Conservation (phyloP, 2,888 invertebrate genomes). For the Hoplodrina ambigua region DNA sequence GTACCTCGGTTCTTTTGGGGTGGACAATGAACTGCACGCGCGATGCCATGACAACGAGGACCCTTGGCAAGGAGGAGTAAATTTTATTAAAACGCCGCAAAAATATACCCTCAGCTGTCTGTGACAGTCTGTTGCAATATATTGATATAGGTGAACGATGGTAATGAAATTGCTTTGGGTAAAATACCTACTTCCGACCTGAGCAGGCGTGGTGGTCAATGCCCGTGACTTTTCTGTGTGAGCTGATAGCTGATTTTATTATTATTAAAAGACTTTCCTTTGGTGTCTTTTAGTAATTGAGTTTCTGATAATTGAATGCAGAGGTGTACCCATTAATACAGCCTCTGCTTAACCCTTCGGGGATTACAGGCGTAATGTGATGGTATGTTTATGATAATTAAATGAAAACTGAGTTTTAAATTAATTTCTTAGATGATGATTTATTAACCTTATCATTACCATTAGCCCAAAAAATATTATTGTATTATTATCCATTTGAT, state of each 20-base stretch:
- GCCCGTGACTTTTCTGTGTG: no score
- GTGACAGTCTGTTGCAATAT: constrained; percentile 66
- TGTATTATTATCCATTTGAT: no score
- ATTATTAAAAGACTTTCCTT: constrained; percentile 1
- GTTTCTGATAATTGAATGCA: constrained; percentile 6
- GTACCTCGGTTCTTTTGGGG: constrained; percentile 47
- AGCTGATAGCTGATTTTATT: no score
- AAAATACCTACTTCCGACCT: constrained; percentile 12
- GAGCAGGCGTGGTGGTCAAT: no score
- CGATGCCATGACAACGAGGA: constrained; percentile 67
- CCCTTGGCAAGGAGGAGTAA: constrained; percentile 67
- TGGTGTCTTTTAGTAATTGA: background rate
- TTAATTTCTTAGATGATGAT: background rate
- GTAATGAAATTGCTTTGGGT: constrained; percentile 30
- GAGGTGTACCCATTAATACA: no score
- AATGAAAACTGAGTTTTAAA: background rate
- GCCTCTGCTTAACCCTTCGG: no score
- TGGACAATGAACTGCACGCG: constrained; percentile 78
- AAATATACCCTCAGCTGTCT: constrained; percentile 69
- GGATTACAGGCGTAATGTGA: no score
- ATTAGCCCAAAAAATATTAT: no score
- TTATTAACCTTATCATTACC: no score
- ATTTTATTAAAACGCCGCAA: constrained; percentile 80
- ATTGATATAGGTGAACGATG: constrained; percentile 53
- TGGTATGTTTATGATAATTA: background rate